Evolutionary conservation across 2,797 vertebrate species (phyloP).

Genomic region (Botia kubotai): DNA sequence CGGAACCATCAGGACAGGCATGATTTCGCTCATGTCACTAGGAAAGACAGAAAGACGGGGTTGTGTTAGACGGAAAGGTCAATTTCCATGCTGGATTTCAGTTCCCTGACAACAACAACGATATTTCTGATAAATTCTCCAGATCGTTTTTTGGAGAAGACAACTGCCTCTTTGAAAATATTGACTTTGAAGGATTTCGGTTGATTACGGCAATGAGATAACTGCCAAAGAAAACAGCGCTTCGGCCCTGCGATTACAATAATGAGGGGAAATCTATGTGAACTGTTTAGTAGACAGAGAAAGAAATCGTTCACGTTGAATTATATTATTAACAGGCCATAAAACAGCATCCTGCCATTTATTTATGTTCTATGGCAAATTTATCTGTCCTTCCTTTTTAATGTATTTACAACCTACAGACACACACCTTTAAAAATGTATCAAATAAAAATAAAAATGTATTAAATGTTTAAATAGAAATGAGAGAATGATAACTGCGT

Average conservation of each 20-base stretch:
- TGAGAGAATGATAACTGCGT: too few relatives aligned
- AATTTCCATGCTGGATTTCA: conserved; percentile 73
- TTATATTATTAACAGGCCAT: conserved; percentile 1
- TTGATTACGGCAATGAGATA: conserved; percentile 22
- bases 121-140: conserved; percentile 63
- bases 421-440: background rate
- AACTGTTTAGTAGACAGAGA: background rate
- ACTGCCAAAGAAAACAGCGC: conserved; percentile 12
- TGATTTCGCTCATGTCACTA: conserved; percentile 71
- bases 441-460: background rate
- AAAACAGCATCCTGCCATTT: background rate
- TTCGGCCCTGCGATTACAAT: background rate
- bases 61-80: conserved; percentile 76
- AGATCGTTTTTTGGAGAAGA: conserved; percentile 61
- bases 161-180: conserved; percentile 49
- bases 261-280: background rate
- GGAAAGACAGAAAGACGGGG: conserved; percentile 74
- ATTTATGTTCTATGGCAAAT: background rate
- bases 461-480: too few relatives aligned
- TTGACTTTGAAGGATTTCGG: conserved; percentile 39
- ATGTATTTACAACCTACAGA: conserved; percentile 12
- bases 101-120: conserved; percentile 60
- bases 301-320: background rate
- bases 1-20: conserved; percentile 71
- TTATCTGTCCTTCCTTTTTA: background rate